Evolutionary conservation across 2,797 vertebrate species (phyloP).

Genomic region (Tachyglossus aculeatus): DNA sequence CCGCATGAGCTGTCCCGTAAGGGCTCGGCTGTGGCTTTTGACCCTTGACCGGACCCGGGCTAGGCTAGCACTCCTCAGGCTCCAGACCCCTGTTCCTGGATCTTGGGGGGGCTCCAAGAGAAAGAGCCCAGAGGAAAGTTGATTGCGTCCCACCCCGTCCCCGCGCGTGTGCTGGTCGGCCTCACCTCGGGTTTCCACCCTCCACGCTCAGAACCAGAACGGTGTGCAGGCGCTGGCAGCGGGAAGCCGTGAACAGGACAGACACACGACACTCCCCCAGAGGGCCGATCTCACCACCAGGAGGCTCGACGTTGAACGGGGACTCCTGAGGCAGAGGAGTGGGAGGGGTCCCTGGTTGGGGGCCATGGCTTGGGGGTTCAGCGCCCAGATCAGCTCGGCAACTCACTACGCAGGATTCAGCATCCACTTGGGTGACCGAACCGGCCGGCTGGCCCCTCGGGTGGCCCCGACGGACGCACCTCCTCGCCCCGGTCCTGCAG

Average conservation of each 20-base stretch:
- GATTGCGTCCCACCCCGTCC: too few relatives aligned
- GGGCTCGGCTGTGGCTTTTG: too few relatives aligned
- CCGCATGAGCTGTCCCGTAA: too few relatives aligned
- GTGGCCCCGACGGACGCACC: conserved; percentile 40
- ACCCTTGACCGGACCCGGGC: too few relatives aligned
- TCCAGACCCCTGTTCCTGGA: too few relatives aligned
- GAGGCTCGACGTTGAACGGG: conserved; percentile 79
- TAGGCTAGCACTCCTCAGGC: too few relatives aligned
- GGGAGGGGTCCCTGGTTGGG: background rate
- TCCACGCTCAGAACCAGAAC: conserved; percentile 85
- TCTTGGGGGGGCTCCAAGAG: too few relatives aligned
- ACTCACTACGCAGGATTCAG: background rate
- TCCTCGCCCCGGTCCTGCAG: conserved; percentile 61
- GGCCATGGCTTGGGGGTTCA: background rate
- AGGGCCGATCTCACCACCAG: conserved; percentile 78
- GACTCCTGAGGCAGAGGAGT: conserved; percentile 54
- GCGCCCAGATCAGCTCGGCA: background rate
- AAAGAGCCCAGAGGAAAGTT: too few relatives aligned
- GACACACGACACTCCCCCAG: conserved; percentile 74
- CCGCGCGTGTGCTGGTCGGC: too few relatives aligned
- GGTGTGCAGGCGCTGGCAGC: conserved; percentile 79
- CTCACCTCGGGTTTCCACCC: conserved; percentile 86
- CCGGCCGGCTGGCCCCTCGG: accelerated
- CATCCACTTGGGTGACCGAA: background rate
- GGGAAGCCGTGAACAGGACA: conserved; percentile 76